Evolutionary conservation across 2,888 invertebrate genomes (phyloP), one percentile per base, ranked within the genome.

Genomic region (Taphrorychus bicolor): DNA sequence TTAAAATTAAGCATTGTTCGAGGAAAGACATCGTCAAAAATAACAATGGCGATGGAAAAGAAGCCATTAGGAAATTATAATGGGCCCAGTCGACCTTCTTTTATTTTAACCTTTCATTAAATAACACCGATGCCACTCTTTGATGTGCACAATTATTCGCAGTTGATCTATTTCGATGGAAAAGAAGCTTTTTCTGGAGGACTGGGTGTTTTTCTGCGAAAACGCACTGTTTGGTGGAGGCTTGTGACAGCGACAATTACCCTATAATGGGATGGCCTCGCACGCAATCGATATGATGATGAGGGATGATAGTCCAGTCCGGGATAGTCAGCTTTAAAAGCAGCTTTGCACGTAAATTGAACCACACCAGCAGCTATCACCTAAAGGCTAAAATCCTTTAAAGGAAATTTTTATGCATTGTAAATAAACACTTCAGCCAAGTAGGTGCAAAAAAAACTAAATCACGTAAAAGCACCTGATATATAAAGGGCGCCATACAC

Each of bases 41-140:
- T 76, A 74, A 77, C 77, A 77, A 77, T 77, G 75, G 73, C 73
- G 73, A 71, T 75, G 72, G 76, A 76, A 76, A 73, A 69, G 70
- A 70, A 70, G 70, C 70, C 68, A 70, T 70, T 70, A 69, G 42
- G 60, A 70, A 73, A 73, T 72, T 64, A 70, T 70, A 70, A 70
- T 70, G 68, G 68, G 61, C 66, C 61, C 51, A 59, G 58, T 22
- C 70, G 66, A 70, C 69, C 68, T 70, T 70, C 70, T 70, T 70
- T 70, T 59, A 59, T 59, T 59, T 62, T 69, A 65, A 69, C 68
- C 70, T 69, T 70, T 70, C 57, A 66, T 70, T 66, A 62, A 68
- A 69, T 69, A 63, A 69, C 68, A 68, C 60, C 57, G 41, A 51
- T 19, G 66, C 48, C 60, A 58, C 66, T 66, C 61, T 69, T 69